These are phyloP conservation scores for Papilio glaucus DNA, from an alignment of 1,140 invertebrate species.

Conservation along the genomic window DNA sequence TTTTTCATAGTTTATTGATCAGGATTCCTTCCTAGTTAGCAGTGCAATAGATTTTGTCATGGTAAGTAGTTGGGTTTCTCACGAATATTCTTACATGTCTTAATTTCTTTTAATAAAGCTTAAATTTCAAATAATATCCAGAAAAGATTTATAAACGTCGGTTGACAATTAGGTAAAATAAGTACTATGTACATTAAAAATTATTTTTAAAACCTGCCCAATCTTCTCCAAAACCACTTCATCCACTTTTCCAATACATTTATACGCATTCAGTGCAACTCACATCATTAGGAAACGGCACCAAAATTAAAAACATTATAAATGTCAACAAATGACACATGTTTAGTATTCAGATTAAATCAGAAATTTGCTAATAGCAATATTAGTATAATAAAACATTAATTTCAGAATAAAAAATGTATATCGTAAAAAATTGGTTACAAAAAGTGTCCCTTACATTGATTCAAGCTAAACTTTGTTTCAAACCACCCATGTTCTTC, in stretches of 20 bases:
- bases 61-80: slow-evolving; percentile 53
- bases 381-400: neutral
- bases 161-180: neutral
- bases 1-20: slow-evolving; percentile 67
- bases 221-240: neutral
- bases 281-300: too few species aligned
- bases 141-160: neutral
- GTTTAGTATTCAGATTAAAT: neutral
- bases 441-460: neutral
- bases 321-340: neutral
- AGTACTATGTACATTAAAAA: neutral
- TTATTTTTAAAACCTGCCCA: neutral
- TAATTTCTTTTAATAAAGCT: slow-evolving; percentile 32
- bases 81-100: slow-evolving; percentile 51
- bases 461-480: slow-evolving; percentile 26
- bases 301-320: too few species aligned
- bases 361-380: neutral
- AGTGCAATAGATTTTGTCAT: slow-evolving; percentile 49
- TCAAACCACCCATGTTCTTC: slow-evolving; percentile 27
- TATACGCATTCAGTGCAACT: too few species aligned
- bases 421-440: neutral
- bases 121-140: slow-evolving; percentile 5
- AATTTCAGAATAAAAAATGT: neutral
- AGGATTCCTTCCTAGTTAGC: slow-evolving; percentile 63
- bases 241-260: neutral